Evolutionary conservation across 2,888 invertebrate species (phyloP), one percentile per base, ranked within the genome.

Genomic region (Shargacucullia verbasci): DNA sequence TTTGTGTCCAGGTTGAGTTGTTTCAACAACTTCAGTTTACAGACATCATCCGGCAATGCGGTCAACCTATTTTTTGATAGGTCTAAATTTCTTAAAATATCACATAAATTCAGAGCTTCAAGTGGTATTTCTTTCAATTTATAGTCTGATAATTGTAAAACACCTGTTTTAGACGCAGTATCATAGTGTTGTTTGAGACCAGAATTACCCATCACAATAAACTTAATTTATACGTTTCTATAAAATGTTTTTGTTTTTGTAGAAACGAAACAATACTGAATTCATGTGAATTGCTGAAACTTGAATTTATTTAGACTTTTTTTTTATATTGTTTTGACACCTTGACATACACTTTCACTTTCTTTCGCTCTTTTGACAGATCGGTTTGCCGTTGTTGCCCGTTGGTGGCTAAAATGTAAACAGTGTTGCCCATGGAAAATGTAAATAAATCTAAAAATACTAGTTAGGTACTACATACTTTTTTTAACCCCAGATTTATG

Each of bases 161-260:
- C 97, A 12, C 99, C 99, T 14, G 99, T 99, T 94, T 99, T 99
- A 79, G 97, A 96, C 11, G 99, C 99, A 52, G 97, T 99, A 85
- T 99, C 98, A 82, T 98, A 96, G 87, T 99, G 99, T 84, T 97
- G 98, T 85, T 98, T 98, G 50, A 98, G 89, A 62, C 96, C 96
- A 58, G 98, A 96, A 90, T 99, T 99, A 47, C 99, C 99, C 99
- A 99, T 99, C 46, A 15, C 43, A 31, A 38, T 7, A 25, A 53
- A 20, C 35, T 37, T 33, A 55, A 46, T 45, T 10, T 29, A 27
- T 37, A 35, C 6, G 8, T 14, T 11, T 48, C 31, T 43, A 31
- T 33, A 14, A 12, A 9, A 29, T 5, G 12, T 13, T 9, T 9
- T 29, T 6, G 31, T 34, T 13, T 0, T 34, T n/a, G n/a, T n/a